Base-by-base conservation (phyloP, 1,140 invertebrate genomes). In the Zaprionus africanus region DNA sequence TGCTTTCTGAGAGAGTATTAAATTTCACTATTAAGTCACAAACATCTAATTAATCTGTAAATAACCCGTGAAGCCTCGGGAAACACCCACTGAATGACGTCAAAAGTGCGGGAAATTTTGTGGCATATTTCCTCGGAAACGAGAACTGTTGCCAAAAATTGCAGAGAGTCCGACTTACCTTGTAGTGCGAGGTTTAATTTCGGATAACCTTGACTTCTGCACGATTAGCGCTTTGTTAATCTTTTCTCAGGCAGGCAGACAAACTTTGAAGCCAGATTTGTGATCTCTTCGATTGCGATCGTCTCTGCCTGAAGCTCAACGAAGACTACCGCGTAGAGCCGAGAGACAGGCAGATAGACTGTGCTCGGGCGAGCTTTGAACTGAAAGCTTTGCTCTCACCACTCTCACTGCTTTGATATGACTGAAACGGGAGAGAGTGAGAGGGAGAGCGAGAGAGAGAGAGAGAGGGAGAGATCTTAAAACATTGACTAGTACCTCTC, bases 191-290 rank as follows among this genome's bases (percentile, higher is more conserved):
- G 34, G 36, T 65, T 46, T 38, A 19, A 51, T 51, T 51, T 46
- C 22, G 6, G 57, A 72, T 76, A 76, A 72, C 74, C 74, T 76
- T 76, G 74, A 72, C 68, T 72, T 61, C 64, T 66, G 74, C 22
- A 56, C 61, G 74, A 76, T 76, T 76, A 76, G 51, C 61, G 57
- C 57, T 72, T 41, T 41, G 36, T 60, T 46, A 69, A 63, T 69
- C 34, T 56, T 15, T 60, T n/a, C 49, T 34, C n/a, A n/a, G 54
- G 59, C 56, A 63, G 51, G 38, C 66, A 61, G 22, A 61, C 56
- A 64, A 64, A 53, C 6, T 54, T 59, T 15, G 46, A 54, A 71
- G 61, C 54, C 60, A 15, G 67, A n/a, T 31, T n/a, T 9, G 15
- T 31, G 17, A 24, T 56, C 22, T 17, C 26, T 24, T 17, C 22